Percentiles rank a stretch among this genome's conserved stretches.
These are phyloP conservation scores for Dendrolimus houi DNA, from an alignment of 2,888 invertebrate species.

Conservation along the genomic window DNA sequence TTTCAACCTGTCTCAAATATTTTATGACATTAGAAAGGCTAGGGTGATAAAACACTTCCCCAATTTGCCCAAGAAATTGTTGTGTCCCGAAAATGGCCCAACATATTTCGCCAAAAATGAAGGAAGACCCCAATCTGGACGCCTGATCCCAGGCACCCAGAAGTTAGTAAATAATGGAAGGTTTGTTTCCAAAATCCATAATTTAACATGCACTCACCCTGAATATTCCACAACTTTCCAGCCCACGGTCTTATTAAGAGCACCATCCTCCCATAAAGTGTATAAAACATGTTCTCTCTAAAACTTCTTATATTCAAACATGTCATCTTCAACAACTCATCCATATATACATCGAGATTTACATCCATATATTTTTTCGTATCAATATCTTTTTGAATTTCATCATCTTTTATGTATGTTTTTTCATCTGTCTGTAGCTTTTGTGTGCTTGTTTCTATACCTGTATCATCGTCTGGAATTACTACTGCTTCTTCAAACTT, in stretches of 20 bases:
- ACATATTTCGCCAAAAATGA: no score
- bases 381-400: conserved; percentile 2
- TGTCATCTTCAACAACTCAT: conserved; percentile 34
- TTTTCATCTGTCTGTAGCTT: conserved; percentile 7
- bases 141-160: no score
- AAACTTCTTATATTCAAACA: conserved; percentile 40
- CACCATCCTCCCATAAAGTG: conserved; percentile 46
- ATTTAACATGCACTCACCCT: conserved; percentile 31
- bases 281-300: conserved; percentile 46
- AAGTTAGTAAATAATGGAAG: no score
- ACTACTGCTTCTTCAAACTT: not conserved
- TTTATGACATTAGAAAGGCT: no score
- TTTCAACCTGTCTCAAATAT: no score
- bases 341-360: conserved; percentile 30
- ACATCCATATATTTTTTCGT: conserved; percentile 3
- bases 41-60: no score
- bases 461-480: not conserved
- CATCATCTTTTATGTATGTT: conserved; percentile 7
- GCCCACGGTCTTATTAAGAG: conserved; percentile 55
- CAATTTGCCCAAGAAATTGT: no score
- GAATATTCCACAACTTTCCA: conserved; percentile 45
- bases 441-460: conserved; percentile 9
- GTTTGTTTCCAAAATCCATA: no score
- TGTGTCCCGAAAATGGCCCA: no score
- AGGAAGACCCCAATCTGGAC: no score